Evolutionary conservation across 2,888 invertebrate genomes (phyloP).

Genomic region (Metellina segmentata): DNA sequence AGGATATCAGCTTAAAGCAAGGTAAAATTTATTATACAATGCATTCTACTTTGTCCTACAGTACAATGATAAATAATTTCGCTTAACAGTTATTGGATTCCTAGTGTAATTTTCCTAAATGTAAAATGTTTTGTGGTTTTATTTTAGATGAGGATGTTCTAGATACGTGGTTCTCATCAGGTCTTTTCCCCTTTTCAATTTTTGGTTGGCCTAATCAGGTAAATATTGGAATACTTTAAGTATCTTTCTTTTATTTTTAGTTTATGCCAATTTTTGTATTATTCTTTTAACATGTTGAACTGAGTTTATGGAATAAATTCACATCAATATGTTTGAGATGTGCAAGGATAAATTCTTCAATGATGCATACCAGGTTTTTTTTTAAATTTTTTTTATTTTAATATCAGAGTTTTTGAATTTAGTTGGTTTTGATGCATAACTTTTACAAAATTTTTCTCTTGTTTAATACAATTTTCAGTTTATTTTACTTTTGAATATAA

Average conservation of each 20-base stretch:
- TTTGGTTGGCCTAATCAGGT: constrained; percentile 96
- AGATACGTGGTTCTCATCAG: constrained; percentile 99
- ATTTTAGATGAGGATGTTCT: constrained; percentile 93
- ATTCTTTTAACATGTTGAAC: no score
- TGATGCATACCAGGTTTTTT: no score
- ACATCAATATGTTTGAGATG: no score
- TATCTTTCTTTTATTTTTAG: neutral
- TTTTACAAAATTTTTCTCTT: neutral
- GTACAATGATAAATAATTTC: neutral
- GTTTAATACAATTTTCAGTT: neutral
- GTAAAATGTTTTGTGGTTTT: neutral
- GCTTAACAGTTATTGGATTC: neutral
- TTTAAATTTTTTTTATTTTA: no score
- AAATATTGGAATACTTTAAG: neutral
- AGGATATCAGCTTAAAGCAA: constrained; percentile 84
- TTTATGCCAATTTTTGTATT: no score
- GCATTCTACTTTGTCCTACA: neutral
- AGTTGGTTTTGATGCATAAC: neutral
- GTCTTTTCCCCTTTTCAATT: constrained; percentile 96
- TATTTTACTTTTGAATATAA: no score
- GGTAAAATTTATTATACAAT: constrained; percentile 50
- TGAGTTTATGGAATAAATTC: no score
- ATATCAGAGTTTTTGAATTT: no score
- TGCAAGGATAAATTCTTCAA: no score
- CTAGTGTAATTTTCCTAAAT: neutral